Percentiles rank a stretch among this genome's conserved stretches.
phyloP scores from a whole-genome alignment of 2,888 invertebrate genomes.

The Drosophila multiciliata region DNA sequence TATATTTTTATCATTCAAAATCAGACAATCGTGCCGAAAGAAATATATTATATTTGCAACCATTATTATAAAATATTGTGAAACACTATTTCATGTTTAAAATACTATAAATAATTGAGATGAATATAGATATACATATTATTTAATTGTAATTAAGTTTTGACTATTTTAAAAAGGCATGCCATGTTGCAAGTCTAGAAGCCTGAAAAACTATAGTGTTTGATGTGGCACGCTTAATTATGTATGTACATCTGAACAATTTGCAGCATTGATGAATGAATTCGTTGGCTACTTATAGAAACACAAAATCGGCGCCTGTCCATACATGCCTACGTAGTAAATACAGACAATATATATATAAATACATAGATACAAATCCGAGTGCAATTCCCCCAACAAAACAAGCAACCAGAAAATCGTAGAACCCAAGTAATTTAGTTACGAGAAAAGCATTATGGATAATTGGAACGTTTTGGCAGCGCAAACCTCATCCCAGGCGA shows the following conservation, averaged over 20 bases:
- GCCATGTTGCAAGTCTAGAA: background rate
- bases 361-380: conserved; percentile 19
- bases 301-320: conserved; percentile 40
- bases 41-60: background rate
- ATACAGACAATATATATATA: conserved; percentile 27
- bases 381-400: conserved; percentile 34
- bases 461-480: conserved; percentile 90
- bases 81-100: background rate
- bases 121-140: background rate
- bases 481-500: conserved; percentile 88
- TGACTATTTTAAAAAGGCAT: background rate
- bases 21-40: background rate
- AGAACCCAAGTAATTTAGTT: conserved; percentile 27
- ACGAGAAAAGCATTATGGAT: conserved; percentile 86
- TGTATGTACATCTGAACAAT: conserved; percentile 6
- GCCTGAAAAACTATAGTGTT: background rate
- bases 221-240: too few species aligned
- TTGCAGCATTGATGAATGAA: conserved; percentile 48
- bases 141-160: background rate
- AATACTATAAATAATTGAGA: background rate
- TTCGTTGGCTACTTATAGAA: conserved; percentile 60
- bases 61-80: background rate
- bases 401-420: conserved; percentile 24
- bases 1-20: background rate
- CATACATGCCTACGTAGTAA: conserved; percentile 14